phyloP scores from a whole-genome alignment of 2,888 invertebrate genomes.

The Drosophila koepferae region DNA sequence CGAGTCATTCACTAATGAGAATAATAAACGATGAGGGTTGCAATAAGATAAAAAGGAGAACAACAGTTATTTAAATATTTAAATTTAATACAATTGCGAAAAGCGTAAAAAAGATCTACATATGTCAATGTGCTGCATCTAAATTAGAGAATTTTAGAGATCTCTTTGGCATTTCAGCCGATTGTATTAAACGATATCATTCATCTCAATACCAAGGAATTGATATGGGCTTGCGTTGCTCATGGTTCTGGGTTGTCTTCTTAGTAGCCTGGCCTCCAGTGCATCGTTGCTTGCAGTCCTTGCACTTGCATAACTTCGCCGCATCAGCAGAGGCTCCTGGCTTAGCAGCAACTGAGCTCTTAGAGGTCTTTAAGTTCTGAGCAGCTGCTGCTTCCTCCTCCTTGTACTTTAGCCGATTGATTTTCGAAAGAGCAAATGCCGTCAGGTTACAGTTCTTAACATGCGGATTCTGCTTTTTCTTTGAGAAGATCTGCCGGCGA shows the following conservation, averaged over 20 bases:
- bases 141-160: neutral
- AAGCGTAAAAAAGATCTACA: neutral
- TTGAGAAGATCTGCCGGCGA: constrained; percentile 45
- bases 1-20: constrained; percentile 3
- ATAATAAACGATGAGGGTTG: neutral
- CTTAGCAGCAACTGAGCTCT: too few relatives aligned
- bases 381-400: neutral
- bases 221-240: neutral
- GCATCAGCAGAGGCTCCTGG: neutral
- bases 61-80: neutral
- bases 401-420: constrained; percentile 10
- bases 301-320: constrained; percentile 37
- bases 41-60: neutral
- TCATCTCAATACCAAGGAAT: constrained; percentile 47
- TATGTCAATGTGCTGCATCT: neutral
- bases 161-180: too few relatives aligned
- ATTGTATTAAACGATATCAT: neutral
- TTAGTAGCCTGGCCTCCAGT: constrained; percentile 17
- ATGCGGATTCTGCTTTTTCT: constrained; percentile 33
- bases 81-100: neutral
- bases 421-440: constrained; percentile 35
- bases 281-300: constrained; percentile 33
- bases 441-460: constrained; percentile 46
- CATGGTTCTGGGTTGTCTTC: neutral
- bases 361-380: neutral